Conservation (phyloP, 2,888 invertebrate genomes). For the Isoperla grammatica region DNA sequence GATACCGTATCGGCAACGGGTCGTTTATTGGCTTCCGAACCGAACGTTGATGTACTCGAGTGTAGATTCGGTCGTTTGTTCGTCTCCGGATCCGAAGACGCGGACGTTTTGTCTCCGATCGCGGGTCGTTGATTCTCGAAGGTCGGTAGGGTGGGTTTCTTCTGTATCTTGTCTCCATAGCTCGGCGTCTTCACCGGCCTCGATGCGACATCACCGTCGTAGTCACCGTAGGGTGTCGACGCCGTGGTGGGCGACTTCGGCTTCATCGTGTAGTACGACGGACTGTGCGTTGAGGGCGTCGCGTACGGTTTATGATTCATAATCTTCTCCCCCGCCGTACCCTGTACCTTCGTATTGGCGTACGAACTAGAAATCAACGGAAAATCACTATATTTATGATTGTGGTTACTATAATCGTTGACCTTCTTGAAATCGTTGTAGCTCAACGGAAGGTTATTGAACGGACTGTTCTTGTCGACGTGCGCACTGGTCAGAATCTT, state of each 20-base stretch:
- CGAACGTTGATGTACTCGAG: no score
- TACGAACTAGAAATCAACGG: conserved; percentile 66
- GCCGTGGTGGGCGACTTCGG: conserved; percentile 33
- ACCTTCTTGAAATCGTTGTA: conserved; percentile 24
- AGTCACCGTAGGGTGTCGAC: conserved; percentile 32
- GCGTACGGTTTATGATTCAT: conserved; percentile 20
- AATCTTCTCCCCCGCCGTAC: conserved; percentile 37
- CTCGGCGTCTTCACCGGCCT: neutral
- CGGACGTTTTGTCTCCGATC: no score
- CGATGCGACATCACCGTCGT: conserved; percentile 33
- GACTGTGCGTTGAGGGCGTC: conserved; percentile 28
- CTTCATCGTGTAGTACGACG: conserved; percentile 33
- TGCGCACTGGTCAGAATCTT: neutral
- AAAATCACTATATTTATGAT: conserved; percentile 39
- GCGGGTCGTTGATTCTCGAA: no score
- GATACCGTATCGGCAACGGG: no score
- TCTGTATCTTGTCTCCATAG: conserved; percentile 10
- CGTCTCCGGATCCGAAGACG: no score
- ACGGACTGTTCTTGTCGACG: conserved; percentile 6
- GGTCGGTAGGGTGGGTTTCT: neutral
- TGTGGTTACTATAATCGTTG: conserved; percentile 20
- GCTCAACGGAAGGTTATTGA: conserved; percentile 9
- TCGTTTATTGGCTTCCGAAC: no score
- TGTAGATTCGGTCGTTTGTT: no score
- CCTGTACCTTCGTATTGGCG: conserved; percentile 66